Base-by-base conservation (phyloP, 2,888 invertebrate genomes). In the Asteroscopus sphinx region DNA sequence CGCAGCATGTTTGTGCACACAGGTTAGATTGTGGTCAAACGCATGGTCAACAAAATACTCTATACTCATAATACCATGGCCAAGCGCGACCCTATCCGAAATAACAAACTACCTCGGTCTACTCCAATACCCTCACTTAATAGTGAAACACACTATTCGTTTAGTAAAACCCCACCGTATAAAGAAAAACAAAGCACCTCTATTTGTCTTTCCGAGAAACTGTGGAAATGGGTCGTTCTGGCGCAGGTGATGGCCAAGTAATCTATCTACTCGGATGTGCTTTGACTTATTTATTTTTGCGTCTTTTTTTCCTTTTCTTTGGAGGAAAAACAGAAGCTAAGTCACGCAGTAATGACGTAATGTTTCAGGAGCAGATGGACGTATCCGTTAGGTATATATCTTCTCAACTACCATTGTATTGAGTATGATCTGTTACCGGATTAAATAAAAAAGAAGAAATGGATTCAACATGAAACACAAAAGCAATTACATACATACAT, bases 261-360 rank as follows among this genome's bases (percentile, higher is more conserved):
- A 68, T 53, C 35, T 48, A 59, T 51, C 45, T 15, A 35, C 65
- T 46, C 35, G 60, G 45, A 30, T 64, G 42, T 69, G 65, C 30
- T 41, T 60, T 41, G 52, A 68, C 65, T 65, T 68, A 61, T 68
- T 56, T 70, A 68, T 56, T 56, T 68, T 21, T 3, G 3, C 36
- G 35, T 53, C 59, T 32, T 49, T 68, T 63, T 58, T 68, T 42
- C 30, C 49, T 61, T 49, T 40, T 0, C 25, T n/a, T 15, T 13
- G 21, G 33, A 32, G 37, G 21, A 48, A 42, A 49, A 44, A 47
- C 26, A 7, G 8, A 26, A 0, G n/a, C 30, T 4, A 30, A 21
- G 16, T 41, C 36, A 28, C 26, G 32, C 16, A 8, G 16, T 55
- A 35, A 45, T 48, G 64, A 36, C 30, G 36, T 65, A 30, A 44